These are phyloP conservation scores for Notodonta dromedarius DNA, from an alignment of 2,888 invertebrate genomes.

Conservation along the genomic window DNA sequence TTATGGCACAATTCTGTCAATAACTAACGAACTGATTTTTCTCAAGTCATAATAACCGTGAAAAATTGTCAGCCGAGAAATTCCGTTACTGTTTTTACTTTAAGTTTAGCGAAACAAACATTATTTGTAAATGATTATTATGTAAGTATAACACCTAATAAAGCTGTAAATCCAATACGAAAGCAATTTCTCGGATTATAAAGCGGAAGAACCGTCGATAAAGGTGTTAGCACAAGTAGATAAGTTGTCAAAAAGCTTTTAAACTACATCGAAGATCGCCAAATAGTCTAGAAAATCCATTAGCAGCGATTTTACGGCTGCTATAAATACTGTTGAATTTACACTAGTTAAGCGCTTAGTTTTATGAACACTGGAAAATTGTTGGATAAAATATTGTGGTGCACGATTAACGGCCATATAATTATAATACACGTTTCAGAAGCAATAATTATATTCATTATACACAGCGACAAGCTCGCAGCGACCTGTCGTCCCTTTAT, in stretches of 20 bases:
- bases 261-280: slow-evolving; percentile 65
- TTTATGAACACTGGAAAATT: slow-evolving; percentile 30
- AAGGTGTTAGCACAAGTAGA: slow-evolving; percentile 60
- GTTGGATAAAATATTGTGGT: slow-evolving; percentile 42
- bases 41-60: neutral
- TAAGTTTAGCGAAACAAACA: slow-evolving; percentile 11
- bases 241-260: slow-evolving; percentile 80
- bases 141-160: neutral
- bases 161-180: slow-evolving; percentile 11
- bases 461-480: slow-evolving; percentile 54
- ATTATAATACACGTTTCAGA: slow-evolving; percentile 63
- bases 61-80: neutral
- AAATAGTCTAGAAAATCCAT: slow-evolving; percentile 70
- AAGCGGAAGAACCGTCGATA: slow-evolving; percentile 41
- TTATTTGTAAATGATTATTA: neutral
- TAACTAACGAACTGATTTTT: neutral
- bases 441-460: slow-evolving; percentile 66
- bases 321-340: slow-evolving; percentile 35
- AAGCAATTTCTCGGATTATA: slow-evolving; percentile 23
- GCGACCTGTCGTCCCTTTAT: slow-evolving; percentile 69
- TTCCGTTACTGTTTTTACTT: neutral
- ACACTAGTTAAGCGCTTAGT: slow-evolving; percentile 25
- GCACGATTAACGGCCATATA: slow-evolving; percentile 49
- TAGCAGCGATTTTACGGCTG: slow-evolving; percentile 52
- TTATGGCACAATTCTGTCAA: neutral